Percentiles rank a stretch among this genome's conserved stretches.
These are phyloP conservation scores for Solenopsis fugax DNA, from an alignment of 1,140 invertebrate species.

Conservation along the genomic window DNA sequence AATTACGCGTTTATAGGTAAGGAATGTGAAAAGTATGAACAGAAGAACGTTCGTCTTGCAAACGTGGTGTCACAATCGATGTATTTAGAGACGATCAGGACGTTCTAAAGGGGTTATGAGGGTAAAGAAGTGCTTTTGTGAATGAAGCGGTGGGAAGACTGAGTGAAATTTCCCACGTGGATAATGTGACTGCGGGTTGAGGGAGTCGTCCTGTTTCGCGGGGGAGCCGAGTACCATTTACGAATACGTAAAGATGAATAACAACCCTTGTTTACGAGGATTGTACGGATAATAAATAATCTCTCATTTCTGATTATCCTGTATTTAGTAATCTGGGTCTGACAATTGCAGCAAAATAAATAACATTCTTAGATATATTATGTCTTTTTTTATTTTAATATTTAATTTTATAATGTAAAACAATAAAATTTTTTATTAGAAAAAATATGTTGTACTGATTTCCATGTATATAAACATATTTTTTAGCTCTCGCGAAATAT, in stretches of 20 bases:
- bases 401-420: slow-evolving; percentile 1
- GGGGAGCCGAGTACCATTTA: slow-evolving; percentile 64
- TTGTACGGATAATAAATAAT: slow-evolving; percentile 69
- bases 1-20: background rate
- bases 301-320: slow-evolving; percentile 75
- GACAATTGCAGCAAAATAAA: background rate
- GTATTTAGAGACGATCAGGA: slow-evolving; percentile 50
- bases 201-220: slow-evolving; percentile 58
- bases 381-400: background rate
- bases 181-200: slow-evolving; percentile 84
- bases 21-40: background rate
- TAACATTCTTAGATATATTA: background rate
- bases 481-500: background rate
- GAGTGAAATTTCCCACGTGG: slow-evolving; percentile 84
- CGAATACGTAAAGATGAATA: slow-evolving; percentile 59
- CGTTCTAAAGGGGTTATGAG: background rate
- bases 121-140: slow-evolving; percentile 38
- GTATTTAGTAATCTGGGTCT: background rate
- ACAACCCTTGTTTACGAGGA: slow-evolving; percentile 76
- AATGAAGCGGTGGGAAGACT: slow-evolving; percentile 65
- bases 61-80: slow-evolving; percentile 54
- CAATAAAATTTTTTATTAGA: background rate
- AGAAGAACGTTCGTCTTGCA: background rate
- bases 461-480: background rate
- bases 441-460: background rate